These are phyloP conservation scores for Corbicula japonica DNA, from an alignment of 2,888 invertebrate genomes.

Conservation along the genomic window DNA sequence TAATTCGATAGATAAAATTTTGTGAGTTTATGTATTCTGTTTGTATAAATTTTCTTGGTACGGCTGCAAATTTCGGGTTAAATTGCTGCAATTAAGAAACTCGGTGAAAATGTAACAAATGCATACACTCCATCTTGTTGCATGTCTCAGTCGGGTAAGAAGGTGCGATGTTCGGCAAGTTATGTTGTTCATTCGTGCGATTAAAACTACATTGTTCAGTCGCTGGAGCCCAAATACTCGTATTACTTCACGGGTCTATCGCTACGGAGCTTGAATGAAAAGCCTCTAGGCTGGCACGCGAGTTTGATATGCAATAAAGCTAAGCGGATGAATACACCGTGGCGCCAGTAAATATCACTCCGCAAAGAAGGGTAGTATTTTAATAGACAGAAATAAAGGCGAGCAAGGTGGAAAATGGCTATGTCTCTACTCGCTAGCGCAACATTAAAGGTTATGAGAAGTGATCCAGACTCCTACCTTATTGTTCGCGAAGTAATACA, in stretches of 20 bases:
- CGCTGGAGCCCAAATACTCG: conserved; percentile 2
- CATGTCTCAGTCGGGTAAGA: not conserved
- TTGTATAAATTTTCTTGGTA: too few species aligned
- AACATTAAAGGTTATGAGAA: conserved; percentile 45
- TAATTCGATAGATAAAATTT: too few species aligned
- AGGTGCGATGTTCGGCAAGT: conserved; percentile 1
- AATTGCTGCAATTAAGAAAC: too few species aligned
- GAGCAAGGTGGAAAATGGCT: conserved; percentile 36
- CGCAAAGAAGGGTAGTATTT: conserved; percentile 38
- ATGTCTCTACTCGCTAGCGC: conserved; percentile 38
- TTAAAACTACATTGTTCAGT: not conserved
- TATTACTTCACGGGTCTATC: conserved; percentile 19
- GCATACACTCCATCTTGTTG: too few species aligned
- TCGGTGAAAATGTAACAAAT: too few species aligned
- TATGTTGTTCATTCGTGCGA: not conserved
- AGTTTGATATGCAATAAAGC: conserved; percentile 40
- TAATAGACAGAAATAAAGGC: conserved; percentile 39
- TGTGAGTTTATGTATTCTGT: too few species aligned
- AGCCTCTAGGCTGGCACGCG: conserved; percentile 35
- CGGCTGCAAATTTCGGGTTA: too few species aligned
- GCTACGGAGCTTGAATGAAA: conserved; percentile 14
- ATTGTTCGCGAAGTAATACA: conserved; percentile 47
- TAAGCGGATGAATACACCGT: conserved; percentile 37
- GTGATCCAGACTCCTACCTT: conserved; percentile 35
- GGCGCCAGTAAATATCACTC: conserved; percentile 44